These are phyloP conservation scores for Saturnia pavonia DNA, from an alignment of 2,888 invertebrate genomes.

Conservation along the genomic window DNA sequence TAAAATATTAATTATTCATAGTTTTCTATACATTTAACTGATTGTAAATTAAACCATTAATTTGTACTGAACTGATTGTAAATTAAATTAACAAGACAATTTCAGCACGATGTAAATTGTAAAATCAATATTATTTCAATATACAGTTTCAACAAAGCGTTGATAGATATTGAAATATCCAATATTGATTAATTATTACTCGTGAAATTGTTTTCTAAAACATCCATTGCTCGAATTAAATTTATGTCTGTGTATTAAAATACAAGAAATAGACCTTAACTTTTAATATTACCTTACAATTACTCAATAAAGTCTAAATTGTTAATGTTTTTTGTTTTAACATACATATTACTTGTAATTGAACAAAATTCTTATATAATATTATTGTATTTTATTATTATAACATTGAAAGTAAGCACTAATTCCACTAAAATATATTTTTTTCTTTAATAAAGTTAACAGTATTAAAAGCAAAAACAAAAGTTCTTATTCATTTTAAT, in stretches of 20 bases:
- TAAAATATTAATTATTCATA: too few species aligned
- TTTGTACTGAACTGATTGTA: neutral
- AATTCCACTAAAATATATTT: too few species aligned
- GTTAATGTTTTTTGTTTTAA: too few species aligned
- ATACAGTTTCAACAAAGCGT: neutral
- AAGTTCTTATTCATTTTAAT: too few species aligned
- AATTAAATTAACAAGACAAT: constrained; percentile 5
- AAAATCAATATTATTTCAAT: constrained; percentile 12
- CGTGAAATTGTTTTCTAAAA: constrained; percentile 48
- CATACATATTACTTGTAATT: too few species aligned
- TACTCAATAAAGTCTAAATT: neutral
- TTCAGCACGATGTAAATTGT: neutral
- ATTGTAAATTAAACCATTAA: neutral
- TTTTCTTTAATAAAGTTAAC: too few species aligned
- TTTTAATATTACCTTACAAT: neutral
- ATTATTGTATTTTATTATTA: too few species aligned
- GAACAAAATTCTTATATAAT: too few species aligned
- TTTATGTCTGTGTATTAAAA: constrained; percentile 14
- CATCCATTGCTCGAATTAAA: constrained; percentile 33
- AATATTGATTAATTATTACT: constrained; percentile 56
- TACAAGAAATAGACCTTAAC: neutral
- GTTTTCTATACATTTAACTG: too few species aligned
- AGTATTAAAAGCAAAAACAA: too few species aligned
- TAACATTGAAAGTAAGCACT: too few species aligned
- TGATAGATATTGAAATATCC: constrained; percentile 50